phyloP scores from a whole-genome alignment of 2,113 vertebrate species.

The Clarias gariepinus region DNA sequence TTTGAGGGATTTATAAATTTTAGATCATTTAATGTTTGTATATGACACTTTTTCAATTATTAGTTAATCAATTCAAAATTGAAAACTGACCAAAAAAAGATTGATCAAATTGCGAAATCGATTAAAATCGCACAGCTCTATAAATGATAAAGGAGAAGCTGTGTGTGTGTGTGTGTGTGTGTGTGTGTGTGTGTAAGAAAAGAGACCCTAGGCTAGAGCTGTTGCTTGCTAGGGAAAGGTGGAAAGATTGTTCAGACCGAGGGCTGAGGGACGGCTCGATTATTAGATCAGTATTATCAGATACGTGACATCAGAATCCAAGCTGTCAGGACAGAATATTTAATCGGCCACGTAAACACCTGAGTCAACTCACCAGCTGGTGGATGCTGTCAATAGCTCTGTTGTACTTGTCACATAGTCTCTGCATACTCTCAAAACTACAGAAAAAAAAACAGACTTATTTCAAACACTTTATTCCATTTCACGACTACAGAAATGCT shows the following conservation, averaged over 20 bases:
- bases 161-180: background rate
- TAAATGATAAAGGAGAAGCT: background rate
- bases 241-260: background rate
- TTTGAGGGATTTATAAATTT: no score
- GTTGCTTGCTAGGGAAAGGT: background rate
- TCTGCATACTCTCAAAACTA: conserved; percentile 99
- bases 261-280: background rate
- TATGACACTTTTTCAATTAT: no score
- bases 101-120: no score
- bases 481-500: background rate
- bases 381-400: conserved; percentile 99
- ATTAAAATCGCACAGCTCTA: no score
- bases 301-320: background rate
- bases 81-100: no score
- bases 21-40: no score
- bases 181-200: background rate
- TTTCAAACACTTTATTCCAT: background rate
- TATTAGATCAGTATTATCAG: no score
- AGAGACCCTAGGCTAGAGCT: background rate
- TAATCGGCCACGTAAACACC: no score
- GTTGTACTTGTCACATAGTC: conserved; percentile 99
- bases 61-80: no score
- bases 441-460: conserved; percentile 10
- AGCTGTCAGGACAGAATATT: background rate
- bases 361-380: conserved; percentile 84